Conservation (phyloP, 2,113 vertebrate genomes). For the Megaleporinus macrocephalus region DNA sequence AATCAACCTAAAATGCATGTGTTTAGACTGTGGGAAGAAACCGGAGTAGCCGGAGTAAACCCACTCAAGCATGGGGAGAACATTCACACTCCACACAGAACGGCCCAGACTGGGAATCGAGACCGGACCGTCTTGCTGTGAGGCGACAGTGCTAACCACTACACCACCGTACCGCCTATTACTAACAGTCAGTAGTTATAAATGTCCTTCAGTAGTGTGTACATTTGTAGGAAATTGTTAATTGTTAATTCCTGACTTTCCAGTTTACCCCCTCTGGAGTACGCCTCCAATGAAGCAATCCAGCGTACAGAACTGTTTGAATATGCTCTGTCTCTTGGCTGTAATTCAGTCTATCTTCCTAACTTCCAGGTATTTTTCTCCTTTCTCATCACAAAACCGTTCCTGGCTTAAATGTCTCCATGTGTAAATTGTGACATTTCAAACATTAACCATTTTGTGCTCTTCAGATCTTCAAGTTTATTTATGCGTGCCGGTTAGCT, state of each 20-base stretch:
- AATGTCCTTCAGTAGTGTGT: background rate
- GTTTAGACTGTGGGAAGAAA: no score
- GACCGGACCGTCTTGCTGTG: no score
- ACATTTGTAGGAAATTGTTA: background rate
- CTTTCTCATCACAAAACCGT: background rate
- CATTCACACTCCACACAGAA: no score
- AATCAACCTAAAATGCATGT: no score
- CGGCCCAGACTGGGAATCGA: no score
- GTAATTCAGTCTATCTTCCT: background rate
- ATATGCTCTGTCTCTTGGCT: constrained; percentile 6
- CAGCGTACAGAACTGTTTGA: constrained; percentile 4
- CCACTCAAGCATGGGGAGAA: no score
- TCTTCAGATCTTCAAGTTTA: constrained; percentile 7
- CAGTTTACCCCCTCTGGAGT: background rate
- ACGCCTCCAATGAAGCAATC: background rate
- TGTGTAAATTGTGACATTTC: background rate
- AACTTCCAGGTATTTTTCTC: constrained; percentile 11
- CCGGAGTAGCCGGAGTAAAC: no score
- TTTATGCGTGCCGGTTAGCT: constrained; percentile 5
- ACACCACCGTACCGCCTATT: no score
- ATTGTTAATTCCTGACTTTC: background rate
- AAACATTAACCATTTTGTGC: background rate
- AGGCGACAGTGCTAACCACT: no score
- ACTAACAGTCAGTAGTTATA: no score
- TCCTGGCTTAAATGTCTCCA: background rate